Evolutionary conservation across 37 sponge, comb jelly and placozoan genomes (phyloP), one percentile per base, ranked within the genome.

Genomic region (Amphimedon queenslandica): DNA sequence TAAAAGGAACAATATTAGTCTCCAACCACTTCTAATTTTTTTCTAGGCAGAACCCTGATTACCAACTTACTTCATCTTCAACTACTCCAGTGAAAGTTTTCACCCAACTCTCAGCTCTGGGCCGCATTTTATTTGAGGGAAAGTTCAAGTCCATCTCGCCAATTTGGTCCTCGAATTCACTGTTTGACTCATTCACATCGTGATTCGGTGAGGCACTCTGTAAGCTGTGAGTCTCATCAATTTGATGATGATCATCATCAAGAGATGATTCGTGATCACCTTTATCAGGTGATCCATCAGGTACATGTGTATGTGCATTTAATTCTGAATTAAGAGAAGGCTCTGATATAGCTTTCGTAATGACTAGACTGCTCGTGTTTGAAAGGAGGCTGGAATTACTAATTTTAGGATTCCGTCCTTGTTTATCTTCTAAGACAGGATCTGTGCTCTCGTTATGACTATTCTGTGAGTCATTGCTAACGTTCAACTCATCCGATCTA

Each of bases 301-400:
- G 13, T 8, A 47, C 13, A 47, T 47, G 13, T 47, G 8, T 13
- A 47, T 47, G 13, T 18, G 8, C 51, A 18, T 13, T 47, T 13
- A 18, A 8, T 47, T 47, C 13, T 8, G 13, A 25, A 6, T 13
- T 25, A n/a, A 6, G 5, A 60, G 27, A 5, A 60, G 23, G 21
- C 61, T 60, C 61, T n/a, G 61, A 60, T n/a, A 60, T 6, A 6
- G 61, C 61, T 25, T 60, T 11, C 21, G 61, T 60, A n/a, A 60
- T 60, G 27, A 60, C 61, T n/a, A 60, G 61, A 60, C 61, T 60
- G 28, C 27, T 6, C 5, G 24, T 47, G 13, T 47, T 13, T 13
- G 51, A 47, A 18, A 47, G 13, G 13, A 13, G 8, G 13, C 51
- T 47, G 51, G 51, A 18, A 18, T 13, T 47, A 47, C 13, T 47